Base-by-base conservation (phyloP, 2,888 invertebrate genomes). In the Yponomeuta cagnagella region DNA sequence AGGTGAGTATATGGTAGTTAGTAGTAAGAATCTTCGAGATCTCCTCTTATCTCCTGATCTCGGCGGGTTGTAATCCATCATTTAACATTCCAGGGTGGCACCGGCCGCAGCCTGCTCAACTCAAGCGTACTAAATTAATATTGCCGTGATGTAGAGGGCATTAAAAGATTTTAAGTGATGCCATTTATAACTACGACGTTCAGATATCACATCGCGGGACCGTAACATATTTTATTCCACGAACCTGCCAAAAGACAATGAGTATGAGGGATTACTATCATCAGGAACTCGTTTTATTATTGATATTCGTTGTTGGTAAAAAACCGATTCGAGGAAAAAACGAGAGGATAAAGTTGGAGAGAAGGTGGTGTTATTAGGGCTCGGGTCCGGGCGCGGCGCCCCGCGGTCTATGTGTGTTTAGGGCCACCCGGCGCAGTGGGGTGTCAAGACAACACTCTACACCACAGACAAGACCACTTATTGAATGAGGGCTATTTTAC, bases 231-330 rank as follows among this genome's bases (percentile, higher is more conserved):
- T 88, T 90, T 90, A 90, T 90, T 90, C 89, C 85, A 82, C 83
- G 90, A 90, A 91, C 90, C 88, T 91, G 92, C 90, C 91, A 92
- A 91, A 90, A 91, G 90, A 91, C 92, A 92, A 92, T 91, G 90
- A 90, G 80, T 86, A 86, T 92, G 92, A 92, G 84, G 92, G 89
- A 92, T 92, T 89, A 89, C 88, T 87, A 90, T 91, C 91, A 91
- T 92, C 90, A 90, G 79, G 78, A 81, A 81, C 77, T 85, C 87
- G 85, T 91, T 90, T 90, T 90, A 82, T 89, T 90, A 87, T 88
- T 86, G 86, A 89, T 88, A 86, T 89, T 83, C 80, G 83, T 79
- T 83, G 82, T 85, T 80, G 82, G 80, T 80, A 87, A 88, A 88
- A 91, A 92, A 88, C 76, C 80, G 81, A 79, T 79, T 77, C 80